These are phyloP conservation scores for Timandra comae DNA, from an alignment of 2,888 invertebrate genomes.

Conservation along the genomic window DNA sequence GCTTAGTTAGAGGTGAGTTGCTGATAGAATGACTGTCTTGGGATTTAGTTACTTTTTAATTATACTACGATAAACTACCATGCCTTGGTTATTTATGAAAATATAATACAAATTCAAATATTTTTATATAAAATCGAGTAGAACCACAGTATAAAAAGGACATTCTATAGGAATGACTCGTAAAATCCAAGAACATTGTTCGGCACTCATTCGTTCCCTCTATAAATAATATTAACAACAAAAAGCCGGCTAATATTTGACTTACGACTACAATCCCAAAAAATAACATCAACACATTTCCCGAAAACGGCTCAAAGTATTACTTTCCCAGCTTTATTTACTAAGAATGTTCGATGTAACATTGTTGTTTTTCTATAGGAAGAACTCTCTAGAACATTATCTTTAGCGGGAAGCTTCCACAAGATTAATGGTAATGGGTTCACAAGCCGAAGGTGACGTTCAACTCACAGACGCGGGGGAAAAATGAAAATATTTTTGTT, in stretches of 20 bases:
- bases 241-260: constrained; percentile 6
- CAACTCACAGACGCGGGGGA: constrained; percentile 31
- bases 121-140: too few relatives aligned
- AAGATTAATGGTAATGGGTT: constrained; percentile 67
- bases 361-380: constrained; percentile 56
- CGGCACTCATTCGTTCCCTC: too few relatives aligned
- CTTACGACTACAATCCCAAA: constrained; percentile 10
- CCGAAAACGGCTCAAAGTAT: constrained; percentile 11
- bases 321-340: constrained; percentile 32
- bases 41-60: too few relatives aligned
- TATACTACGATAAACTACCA: too few relatives aligned
- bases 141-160: too few relatives aligned
- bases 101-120: too few relatives aligned
- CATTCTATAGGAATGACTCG: too few relatives aligned
- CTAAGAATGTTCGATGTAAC: constrained; percentile 37
- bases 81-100: too few relatives aligned
- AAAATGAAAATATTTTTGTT: constrained; percentile 52
- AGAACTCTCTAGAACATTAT: constrained; percentile 54
- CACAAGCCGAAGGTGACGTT: constrained; percentile 51
- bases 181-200: too few relatives aligned
- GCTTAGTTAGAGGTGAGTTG: too few relatives aligned
- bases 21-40: too few relatives aligned
- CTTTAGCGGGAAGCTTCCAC: constrained; percentile 45
- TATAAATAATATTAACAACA: neutral
- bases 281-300: constrained; percentile 18